Percentiles rank a stretch among this genome's conserved stretches.
Conservation (phyloP, 1,140 invertebrate genomes). For the Neodiprion pinetum region DNA sequence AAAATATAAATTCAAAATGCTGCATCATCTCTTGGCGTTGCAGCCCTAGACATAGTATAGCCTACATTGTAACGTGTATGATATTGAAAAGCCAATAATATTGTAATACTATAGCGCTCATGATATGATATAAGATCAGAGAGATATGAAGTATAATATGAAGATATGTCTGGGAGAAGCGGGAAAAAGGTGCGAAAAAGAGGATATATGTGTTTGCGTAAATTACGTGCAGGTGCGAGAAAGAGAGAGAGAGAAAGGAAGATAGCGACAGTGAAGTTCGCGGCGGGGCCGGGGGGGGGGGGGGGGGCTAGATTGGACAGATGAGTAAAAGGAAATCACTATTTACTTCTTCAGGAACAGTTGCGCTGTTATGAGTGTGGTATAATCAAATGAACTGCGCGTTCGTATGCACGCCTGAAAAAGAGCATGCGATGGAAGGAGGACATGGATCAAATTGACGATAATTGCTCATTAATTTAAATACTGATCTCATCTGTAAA, state of each 20-base stretch:
- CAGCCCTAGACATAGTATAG: constrained; percentile 41
- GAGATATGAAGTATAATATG: too few relatives aligned
- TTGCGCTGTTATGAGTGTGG: constrained; percentile 27
- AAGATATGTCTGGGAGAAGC: constrained; percentile 17
- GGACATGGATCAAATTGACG: constrained; percentile 19
- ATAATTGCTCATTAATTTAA: constrained; percentile 49
- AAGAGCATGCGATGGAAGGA: constrained; percentile 3
- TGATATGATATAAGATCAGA: constrained; percentile 26
- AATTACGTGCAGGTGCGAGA: neutral
- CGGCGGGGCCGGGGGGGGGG: constrained; percentile 1
- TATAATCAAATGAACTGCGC: constrained; percentile 39
- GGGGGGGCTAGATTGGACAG: neutral
- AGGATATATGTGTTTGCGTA: neutral
- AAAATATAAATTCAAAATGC: constrained; percentile 18
- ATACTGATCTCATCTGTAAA: constrained; percentile 58
- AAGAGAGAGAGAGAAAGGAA: constrained; percentile 29
- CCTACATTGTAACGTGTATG: constrained; percentile 24
- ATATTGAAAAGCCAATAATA: constrained; percentile 40
- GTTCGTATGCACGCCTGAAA: constrained; percentile 40
- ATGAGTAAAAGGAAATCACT: neutral
- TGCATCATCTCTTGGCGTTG: constrained; percentile 42
- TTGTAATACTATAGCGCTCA: constrained; percentile 31
- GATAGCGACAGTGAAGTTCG: neutral
- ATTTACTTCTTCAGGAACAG: neutral
- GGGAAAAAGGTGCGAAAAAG: neutral